These are phyloP conservation scores for Hippasteria phrygiana DNA, from an alignment of 53 echinoderm and acorn worm species.

Conservation along the genomic window DNA sequence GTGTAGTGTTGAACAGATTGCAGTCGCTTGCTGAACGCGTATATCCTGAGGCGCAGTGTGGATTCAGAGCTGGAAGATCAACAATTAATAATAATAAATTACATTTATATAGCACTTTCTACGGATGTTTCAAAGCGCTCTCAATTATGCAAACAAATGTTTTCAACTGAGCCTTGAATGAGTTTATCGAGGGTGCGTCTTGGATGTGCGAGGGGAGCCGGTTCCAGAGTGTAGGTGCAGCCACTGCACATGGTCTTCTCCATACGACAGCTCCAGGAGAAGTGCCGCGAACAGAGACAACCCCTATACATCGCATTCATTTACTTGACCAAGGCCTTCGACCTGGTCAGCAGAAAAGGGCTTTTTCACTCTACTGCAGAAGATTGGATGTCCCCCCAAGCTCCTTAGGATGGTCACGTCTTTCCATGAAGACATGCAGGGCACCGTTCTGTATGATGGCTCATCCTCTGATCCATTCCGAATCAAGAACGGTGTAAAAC, in stretches of 20 bases:
- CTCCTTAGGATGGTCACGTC: neutral
- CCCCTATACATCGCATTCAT: constrained; percentile 4
- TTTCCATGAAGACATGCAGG: neutral
- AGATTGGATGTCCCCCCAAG: constrained; percentile 60
- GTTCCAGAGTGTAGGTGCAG: no score
- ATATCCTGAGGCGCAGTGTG: constrained; percentile 67
- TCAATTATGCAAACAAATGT: no score
- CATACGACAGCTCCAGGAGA: constrained; percentile 60
- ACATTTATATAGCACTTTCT: no score
- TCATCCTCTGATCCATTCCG: neutral
- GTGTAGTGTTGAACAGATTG: constrained; percentile 37
- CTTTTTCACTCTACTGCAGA: constrained; percentile 58
- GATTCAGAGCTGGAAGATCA: no score
- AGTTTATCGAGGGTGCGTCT: no score
- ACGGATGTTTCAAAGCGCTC: no score
- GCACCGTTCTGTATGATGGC: neutral
- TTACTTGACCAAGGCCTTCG: constrained; percentile 49
- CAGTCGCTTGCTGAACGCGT: constrained; percentile 58
- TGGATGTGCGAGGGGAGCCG: no score
- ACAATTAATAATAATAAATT: no score
- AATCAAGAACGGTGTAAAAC: neutral
- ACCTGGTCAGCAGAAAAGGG: constrained; percentile 50
- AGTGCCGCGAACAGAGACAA: neutral
- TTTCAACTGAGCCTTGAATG: no score
- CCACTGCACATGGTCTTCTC: constrained; percentile 73